Evolutionary conservation across 2,797 vertebrate species (phyloP).

Genomic region (Smutsia temminckii): DNA sequence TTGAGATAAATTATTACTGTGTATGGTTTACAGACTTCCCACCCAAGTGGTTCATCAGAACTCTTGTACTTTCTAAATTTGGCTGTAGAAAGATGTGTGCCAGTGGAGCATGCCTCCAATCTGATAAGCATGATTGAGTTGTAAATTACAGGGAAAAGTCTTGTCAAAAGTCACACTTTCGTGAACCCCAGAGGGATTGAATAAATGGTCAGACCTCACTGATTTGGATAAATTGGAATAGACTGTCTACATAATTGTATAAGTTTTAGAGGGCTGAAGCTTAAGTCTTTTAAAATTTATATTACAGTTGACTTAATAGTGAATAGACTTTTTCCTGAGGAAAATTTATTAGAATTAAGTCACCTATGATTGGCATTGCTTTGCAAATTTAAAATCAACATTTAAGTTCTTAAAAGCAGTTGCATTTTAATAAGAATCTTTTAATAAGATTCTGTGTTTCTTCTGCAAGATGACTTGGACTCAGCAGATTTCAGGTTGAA

Average conservation of each 20-base stretch:
- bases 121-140: not conserved
- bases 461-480: not conserved
- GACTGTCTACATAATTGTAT: not conserved
- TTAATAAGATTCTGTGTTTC: not conserved
- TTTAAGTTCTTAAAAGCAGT: not conserved
- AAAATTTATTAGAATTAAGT: not conserved
- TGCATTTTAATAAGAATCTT: not conserved
- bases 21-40: conserved; percentile 55
- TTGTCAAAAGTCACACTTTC: not conserved
- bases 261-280: not conserved
- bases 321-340: not conserved
- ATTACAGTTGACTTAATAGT: conserved; percentile 12
- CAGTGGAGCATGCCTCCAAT: not conserved
- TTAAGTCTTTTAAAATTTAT: not conserved
- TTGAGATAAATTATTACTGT: conserved; percentile 67
- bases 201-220: not conserved
- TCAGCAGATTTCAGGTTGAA: not conserved
- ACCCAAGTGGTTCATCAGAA: not conserved
- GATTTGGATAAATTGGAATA: not conserved
- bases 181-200: not conserved
- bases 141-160: not conserved
- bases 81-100: not conserved
- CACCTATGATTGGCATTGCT: not conserved
- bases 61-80: conserved; percentile 53
- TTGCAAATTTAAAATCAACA: conserved; percentile 21